Percentiles rank a stretch among this genome's conserved stretches.
phyloP scores from a whole-genome alignment of 1,140 invertebrate species.

The Tetraneura akinire region DNA sequence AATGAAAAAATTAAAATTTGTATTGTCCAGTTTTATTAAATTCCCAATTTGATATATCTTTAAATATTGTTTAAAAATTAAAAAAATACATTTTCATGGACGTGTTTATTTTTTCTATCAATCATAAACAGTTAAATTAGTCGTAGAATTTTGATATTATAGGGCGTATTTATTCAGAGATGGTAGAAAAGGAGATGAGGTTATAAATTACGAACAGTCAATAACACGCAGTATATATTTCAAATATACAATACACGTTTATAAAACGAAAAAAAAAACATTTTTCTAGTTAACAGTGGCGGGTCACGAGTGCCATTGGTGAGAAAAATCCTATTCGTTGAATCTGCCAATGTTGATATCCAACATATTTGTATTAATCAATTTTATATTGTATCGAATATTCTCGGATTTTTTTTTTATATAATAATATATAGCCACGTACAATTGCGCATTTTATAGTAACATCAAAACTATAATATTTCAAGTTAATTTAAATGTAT shows the following conservation, averaged over 20 bases:
- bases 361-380: too few species aligned
- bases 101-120: background rate
- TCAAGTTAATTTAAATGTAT: too few species aligned
- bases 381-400: too few species aligned
- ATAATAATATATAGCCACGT: too few species aligned
- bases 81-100: background rate
- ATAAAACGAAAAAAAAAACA: background rate
- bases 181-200: background rate
- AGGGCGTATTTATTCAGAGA: background rate
- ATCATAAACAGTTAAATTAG: constrained; percentile 2
- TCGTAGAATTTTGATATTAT: background rate
- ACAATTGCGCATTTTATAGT: too few species aligned
- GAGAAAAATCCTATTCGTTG: too few species aligned
- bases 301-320: too few species aligned
- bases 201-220: background rate
- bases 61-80: background rate
- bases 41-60: background rate
- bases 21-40: background rate
- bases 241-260: background rate
- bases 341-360: too few species aligned
- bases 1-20: too few species aligned
- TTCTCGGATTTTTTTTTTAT: too few species aligned
- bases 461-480: too few species aligned
- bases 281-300: too few species aligned
- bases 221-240: background rate